phyloP scores from a whole-genome alignment of 2,888 invertebrate genomes.

The Sarcophaga caerulescens region DNA sequence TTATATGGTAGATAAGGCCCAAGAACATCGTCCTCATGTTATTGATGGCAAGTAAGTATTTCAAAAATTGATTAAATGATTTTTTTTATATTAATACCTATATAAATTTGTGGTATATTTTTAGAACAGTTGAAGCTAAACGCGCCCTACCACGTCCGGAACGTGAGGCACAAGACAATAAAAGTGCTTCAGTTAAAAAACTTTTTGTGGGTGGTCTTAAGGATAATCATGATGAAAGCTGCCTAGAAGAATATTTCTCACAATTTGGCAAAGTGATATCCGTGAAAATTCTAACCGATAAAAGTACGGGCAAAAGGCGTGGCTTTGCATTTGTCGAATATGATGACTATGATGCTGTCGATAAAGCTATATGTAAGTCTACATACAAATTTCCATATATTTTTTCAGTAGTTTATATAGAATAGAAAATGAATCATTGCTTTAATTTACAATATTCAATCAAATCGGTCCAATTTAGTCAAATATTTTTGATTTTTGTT shows the following conservation, averaged over 20 bases:
- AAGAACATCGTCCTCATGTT: constrained; percentile 92
- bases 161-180: constrained; percentile 93
- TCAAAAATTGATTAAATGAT: neutral
- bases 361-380: constrained; percentile 96
- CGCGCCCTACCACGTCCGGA: constrained; percentile 96
- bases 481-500: no score
- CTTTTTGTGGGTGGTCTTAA: constrained; percentile 96
- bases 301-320: constrained; percentile 94
- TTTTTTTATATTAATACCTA: neutral
- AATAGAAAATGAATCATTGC: no score
- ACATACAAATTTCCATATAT: constrained; percentile 19
- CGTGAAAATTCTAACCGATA: constrained; percentile 94
- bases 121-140: constrained; percentile 95
- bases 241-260: constrained; percentile 90
- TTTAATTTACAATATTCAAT: no score
- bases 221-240: constrained; percentile 95
- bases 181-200: constrained; percentile 94
- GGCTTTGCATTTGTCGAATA: constrained; percentile 98
- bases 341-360: constrained; percentile 98
- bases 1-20: constrained; percentile 97
- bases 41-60: constrained; percentile 90
- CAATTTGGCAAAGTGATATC: constrained; percentile 91
- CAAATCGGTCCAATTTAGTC: no score
- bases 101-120: neutral
- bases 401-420: no score